Evolutionary conservation across 2,888 invertebrate species (phyloP), one percentile per base, ranked within the genome.

Genomic region (Synergus japonicus): DNA sequence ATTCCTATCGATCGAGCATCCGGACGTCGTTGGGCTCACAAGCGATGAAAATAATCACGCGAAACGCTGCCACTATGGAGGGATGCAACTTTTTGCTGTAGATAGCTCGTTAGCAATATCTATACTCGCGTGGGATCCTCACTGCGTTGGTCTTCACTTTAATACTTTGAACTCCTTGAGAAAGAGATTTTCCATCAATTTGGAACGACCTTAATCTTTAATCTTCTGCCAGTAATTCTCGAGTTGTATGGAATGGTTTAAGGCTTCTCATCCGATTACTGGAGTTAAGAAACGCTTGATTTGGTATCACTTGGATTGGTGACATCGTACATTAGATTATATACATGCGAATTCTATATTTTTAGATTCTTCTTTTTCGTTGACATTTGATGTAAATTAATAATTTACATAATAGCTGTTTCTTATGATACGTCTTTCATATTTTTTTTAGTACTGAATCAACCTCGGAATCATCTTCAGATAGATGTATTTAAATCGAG

Each of bases 101-200:
- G 18, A 18, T 64, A 41, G 18, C 41, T 77, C 41, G 60, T 64
- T 77, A 54, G 54, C 77, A 44, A 60, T 54, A 29, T 77, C 54
- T 77, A 8, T 82, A 80, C 54, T 10, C 29, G 37, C 13, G 73
- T 54, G 54, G 44, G 49, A 76, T 67, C 41, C 18, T 67, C 66
- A 18, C 58, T 22, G 22, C 9, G 58, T 22, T 58, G 60, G 22
- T 4, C 12, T 22, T 60, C 12, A 60, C 22, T 22, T 60, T 4
- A 22, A 60, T 60, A 18, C 22, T 22, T 22, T 22, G 22, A 60
- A 22, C 60, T 22, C 12, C 12, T 12, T 60, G 22, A 12, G 60
- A 60, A 60, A 60, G 4, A 10, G 22, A 60, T 60, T 60, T 22
- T 60, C 60, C 18, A 4, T 22, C 4, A 22, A 60, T 12, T 60